Conservation (phyloP, 2,888 invertebrate genomes). For the Drosophila macrothrix region DNA sequence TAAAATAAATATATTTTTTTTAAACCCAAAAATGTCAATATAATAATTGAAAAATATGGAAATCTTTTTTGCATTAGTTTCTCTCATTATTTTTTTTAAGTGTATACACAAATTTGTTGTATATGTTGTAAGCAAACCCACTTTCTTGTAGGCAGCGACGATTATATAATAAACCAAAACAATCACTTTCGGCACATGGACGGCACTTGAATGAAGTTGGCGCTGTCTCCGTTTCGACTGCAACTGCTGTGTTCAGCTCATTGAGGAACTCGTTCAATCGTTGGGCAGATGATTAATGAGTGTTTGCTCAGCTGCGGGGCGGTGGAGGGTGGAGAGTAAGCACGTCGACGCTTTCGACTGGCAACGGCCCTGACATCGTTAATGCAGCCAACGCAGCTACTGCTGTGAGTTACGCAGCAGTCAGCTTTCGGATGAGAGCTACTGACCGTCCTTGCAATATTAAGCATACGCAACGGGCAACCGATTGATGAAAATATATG, state of each 20-base stretch:
- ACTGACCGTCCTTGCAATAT: conserved; percentile 43
- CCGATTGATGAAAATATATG: conserved; percentile 2
- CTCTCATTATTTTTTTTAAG: not conserved
- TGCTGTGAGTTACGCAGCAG: conserved; percentile 52
- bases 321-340: conserved; percentile 2
- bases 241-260: conserved; percentile 30
- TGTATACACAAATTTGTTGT: conserved; percentile 18
- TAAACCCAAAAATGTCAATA: not conserved
- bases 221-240: conserved; percentile 32
- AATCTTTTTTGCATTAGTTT: not conserved
- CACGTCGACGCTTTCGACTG: conserved; percentile 19
- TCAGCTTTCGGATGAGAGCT: conserved; percentile 26
- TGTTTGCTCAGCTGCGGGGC: conserved; percentile 23
- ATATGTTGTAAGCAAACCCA: not conserved
- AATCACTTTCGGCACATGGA: conserved; percentile 67
- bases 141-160: conserved; percentile 56
- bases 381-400: conserved; percentile 46
- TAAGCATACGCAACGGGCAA: conserved; percentile 55
- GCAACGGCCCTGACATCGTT: conserved; percentile 57
- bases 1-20: not conserved
- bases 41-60: not conserved
- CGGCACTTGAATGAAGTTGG: conserved; percentile 69
- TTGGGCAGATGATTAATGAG: conserved; percentile 57
- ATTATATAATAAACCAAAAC: conserved; percentile 68
- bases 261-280: conserved; percentile 37